Base-by-base conservation (phyloP, 2,888 invertebrate species). In the Notodonta dromedarius region DNA sequence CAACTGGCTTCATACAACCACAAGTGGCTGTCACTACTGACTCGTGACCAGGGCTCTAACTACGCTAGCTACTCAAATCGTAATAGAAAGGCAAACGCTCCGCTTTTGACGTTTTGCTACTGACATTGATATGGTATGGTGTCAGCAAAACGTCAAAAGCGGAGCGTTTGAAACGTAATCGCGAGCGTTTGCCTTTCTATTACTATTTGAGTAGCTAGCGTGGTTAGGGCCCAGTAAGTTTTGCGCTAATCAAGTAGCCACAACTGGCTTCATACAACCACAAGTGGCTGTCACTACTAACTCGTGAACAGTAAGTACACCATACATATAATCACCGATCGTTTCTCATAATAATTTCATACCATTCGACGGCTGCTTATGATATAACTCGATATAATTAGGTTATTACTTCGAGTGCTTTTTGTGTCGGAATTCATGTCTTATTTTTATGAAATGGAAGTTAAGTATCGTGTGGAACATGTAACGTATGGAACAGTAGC, bases 351-450 rank as follows among this genome's bases (percentile, higher is more conserved):
- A 46, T 63, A 58, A 71, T 72, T 72, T 62, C 32, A 60, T 35
- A 62, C 52, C 40, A 66, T 61, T 62, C 58, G 35, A 60, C 51
- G 60, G 59, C 42, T 53, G 53, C n/a, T 53, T 58, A 50, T 56
- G 52, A 56, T 56, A 60, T 60, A 56, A 58, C 24, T 13, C 35
- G 46, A 59, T 61, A 44, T 72, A 67, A 69, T 69, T 61, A 59
- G 39, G 35, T 24, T 60, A 57, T 64, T 60, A 62, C 69, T 66
- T 59, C 39, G 16, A 53, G 50, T 46, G 39, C 52, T 46, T 61
- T 56, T 63, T 57, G 35, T 60, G 9, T 39, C 39, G 8, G 39
- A 13, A 54, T 39, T 54, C 54, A 54, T 39, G 54, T 13, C 35
- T 35, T n/a, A 39, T 53, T 53, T 53, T 53, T 53, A 53, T 32